Conservation (phyloP, 2,113 vertebrate species). For the Tragelaphus scriptus region DNA sequence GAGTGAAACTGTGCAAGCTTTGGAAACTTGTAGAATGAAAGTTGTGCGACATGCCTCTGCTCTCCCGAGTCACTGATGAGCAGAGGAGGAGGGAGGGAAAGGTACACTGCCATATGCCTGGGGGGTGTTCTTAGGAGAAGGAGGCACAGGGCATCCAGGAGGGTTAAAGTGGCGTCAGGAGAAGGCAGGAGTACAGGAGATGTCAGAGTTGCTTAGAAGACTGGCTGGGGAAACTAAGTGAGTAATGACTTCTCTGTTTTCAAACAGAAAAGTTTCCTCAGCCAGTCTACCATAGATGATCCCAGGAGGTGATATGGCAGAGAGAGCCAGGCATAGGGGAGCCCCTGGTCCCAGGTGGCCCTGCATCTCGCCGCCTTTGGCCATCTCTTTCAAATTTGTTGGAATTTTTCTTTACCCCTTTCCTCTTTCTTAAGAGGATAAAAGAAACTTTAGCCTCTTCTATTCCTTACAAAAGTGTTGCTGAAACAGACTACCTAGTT, state of each 20-base stretch:
- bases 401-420: neutral
- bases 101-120: neutral
- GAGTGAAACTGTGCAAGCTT: neutral
- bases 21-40: neutral
- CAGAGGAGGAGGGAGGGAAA: neutral
- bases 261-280: neutral
- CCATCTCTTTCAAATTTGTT: neutral
- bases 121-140: neutral
- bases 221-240: neutral
- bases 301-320: neutral
- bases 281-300: neutral
- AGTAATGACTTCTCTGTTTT: neutral
- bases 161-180: neutral
- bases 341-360: accelerated
- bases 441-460: neutral
- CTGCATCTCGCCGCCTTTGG: neutral
- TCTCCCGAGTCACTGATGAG: neutral
- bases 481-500: neutral
- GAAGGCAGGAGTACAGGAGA: neutral
- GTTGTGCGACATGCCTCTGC: neutral
- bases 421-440: neutral
- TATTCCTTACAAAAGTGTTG: neutral
- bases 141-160: neutral
- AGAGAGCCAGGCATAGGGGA: neutral
- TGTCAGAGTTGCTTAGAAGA: neutral